A percentile compares a stretch with the other conserved stretches of the same genome.
phyloP scores from a whole-genome alignment of 2,113 vertebrate species.

The Puntigrus tetrazona region DNA sequence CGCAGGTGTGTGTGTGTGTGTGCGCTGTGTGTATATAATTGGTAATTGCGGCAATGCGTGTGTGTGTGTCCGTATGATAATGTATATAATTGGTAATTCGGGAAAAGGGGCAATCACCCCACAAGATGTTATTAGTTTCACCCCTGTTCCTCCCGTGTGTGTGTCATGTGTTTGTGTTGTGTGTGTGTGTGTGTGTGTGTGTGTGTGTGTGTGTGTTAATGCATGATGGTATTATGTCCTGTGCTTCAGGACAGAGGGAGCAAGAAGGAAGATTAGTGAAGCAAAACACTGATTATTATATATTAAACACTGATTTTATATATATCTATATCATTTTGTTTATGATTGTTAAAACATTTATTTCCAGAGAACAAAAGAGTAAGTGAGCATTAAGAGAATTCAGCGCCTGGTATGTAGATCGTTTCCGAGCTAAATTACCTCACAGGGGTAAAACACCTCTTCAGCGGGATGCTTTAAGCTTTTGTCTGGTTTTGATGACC shows the following conservation, averaged over 20 bases:
- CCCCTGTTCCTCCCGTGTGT: background rate
- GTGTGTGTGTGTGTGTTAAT: too few species aligned
- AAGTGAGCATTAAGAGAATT: background rate
- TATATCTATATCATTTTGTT: too few species aligned
- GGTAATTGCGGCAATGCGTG: too few species aligned
- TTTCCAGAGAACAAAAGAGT: background rate
- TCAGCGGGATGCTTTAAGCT: background rate
- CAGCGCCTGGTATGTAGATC: background rate
- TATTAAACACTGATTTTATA: too few species aligned
- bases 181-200: background rate
- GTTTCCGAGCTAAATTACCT: background rate
- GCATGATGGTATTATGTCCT: background rate
- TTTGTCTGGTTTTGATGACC: background rate
- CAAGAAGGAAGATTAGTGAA: too few species aligned
- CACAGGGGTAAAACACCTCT: background rate
- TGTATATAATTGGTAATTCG: conserved; percentile 26
- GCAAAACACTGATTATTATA: too few species aligned
- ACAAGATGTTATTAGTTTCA: conserved; percentile 6
- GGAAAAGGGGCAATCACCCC: background rate
- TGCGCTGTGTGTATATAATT: too few species aligned
- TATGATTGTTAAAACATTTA: too few species aligned
- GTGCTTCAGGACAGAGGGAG: background rate
- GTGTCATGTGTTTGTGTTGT: background rate
- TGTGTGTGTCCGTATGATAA: conserved; percentile 10
- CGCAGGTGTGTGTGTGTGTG: too few species aligned